Evolutionary conservation across 2,797 vertebrate genomes (phyloP), one percentile per base, ranked within the genome.

Genomic region (Sternarchorhynchus goeldii): DNA sequence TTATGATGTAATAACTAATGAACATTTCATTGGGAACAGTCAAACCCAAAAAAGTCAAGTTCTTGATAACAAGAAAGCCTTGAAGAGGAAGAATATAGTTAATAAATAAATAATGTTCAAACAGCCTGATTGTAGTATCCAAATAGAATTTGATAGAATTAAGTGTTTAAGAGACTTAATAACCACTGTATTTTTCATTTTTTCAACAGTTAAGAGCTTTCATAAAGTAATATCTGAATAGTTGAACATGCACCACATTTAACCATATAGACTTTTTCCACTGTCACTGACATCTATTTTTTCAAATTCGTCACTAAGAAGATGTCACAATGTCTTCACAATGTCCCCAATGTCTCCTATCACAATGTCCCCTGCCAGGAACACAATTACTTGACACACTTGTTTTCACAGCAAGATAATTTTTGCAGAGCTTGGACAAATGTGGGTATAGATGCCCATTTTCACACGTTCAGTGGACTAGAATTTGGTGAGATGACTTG

Each of bases 371-470:
- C 63, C 63, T 0, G 63, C 31, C 39, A 36, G 32, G 7, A 20
- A 65, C 34, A 65, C 8, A 39, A 29, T 65, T 65, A 6, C 39
- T 36, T 36, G 12, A 8, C 65, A 50, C 20, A 29, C 39, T 50
- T 67, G 39, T 68, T 68, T 68, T 20, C 21, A 67, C 65, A 67
- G 64, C 64, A 66, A 50, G 36, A 50, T 67, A 67, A 67, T 7
- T 5, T 65, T 65, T 65, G 63, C 32, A 18, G 1, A 39, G 34
- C 31, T 65, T 39, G 34, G 63, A 65, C 34, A n/a, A 65, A 65
- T 36, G 34, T 36, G 34, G 4, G 4, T 36, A 36, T 7, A 36
- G 34, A 29, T 68, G 21, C 16, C 50, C 67, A 55, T 69, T 69
- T 53, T 69, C 45, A 56, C 50, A 45, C 55, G 53, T 70, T 56